Conservation (phyloP, 1,140 invertebrate species). For the Melitaea cinxia region DNA sequence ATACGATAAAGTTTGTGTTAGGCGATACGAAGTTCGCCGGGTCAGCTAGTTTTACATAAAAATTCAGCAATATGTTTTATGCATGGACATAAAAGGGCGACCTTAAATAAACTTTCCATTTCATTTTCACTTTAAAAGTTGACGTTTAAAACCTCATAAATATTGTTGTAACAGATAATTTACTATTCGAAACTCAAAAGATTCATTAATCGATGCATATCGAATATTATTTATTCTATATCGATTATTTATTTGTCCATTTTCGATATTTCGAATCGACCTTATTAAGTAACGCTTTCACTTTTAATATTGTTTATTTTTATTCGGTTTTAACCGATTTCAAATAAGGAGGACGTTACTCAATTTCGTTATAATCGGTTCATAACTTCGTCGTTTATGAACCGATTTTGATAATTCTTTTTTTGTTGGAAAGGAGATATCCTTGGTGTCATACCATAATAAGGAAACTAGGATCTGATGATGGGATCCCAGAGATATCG, state of each 20-base stretch:
- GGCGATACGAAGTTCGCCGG: too few relatives aligned
- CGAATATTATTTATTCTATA: slow-evolving; percentile 1
- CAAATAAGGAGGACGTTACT: too few relatives aligned
- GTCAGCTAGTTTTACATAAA: too few relatives aligned
- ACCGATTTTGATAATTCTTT: too few relatives aligned
- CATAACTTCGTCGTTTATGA: too few relatives aligned
- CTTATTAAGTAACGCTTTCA: slow-evolving; percentile 20
- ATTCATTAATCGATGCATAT: slow-evolving; percentile 9
- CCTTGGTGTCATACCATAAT: too few relatives aligned
- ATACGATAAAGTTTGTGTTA: too few relatives aligned
- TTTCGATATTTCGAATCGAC: slow-evolving; percentile 13
- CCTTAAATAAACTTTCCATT: not conserved
- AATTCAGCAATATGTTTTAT: not conserved
- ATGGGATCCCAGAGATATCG: too few relatives aligned
- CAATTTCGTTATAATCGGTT: too few relatives aligned
- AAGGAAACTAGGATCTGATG: too few relatives aligned
- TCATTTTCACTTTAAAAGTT: not conserved
- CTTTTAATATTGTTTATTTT: slow-evolving; percentile 9
- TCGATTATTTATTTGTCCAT: not conserved
- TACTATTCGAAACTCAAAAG: not conserved
- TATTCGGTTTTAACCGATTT: too few relatives aligned
- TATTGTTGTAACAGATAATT: not conserved
- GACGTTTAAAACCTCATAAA: not conserved
- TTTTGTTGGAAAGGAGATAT: too few relatives aligned
- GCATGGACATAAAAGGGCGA: slow-evolving; percentile 5